Evolutionary conservation across 2,113 vertebrate genomes (phyloP).

Genomic region (Paradoxurus hermaphroditus): DNA sequence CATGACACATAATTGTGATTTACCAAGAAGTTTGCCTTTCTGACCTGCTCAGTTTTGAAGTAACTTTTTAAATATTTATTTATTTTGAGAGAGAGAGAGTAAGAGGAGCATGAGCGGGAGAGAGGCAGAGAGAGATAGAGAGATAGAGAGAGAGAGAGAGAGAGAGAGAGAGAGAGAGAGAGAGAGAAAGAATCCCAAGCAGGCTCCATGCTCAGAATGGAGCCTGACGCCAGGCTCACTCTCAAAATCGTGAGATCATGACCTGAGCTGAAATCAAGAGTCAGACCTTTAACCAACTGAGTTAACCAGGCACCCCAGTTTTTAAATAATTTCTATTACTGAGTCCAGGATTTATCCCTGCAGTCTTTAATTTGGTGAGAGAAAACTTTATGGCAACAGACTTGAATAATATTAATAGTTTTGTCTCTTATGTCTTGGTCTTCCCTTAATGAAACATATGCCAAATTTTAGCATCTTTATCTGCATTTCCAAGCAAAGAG

Average conservation of each 20-base stretch:
- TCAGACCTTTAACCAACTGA: too few relatives aligned
- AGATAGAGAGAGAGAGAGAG: too few relatives aligned
- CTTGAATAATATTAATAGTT: not conserved
- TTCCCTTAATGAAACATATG: conserved; percentile 25
- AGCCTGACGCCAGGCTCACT: too few relatives aligned
- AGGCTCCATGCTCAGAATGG: too few relatives aligned
- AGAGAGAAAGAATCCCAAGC: too few relatives aligned
- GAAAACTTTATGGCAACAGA: not conserved
- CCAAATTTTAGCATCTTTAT: conserved; percentile 8
- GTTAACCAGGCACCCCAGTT: not conserved
- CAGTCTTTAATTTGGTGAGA: conserved; percentile 44
- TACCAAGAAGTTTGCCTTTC: conserved; percentile 40
- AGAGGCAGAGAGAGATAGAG: too few relatives aligned
- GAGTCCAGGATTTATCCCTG: not conserved
- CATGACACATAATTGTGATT: conserved; percentile 14
- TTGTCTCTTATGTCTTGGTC: conserved; percentile 4
- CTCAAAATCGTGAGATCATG: too few relatives aligned
- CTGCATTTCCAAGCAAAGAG: not conserved
- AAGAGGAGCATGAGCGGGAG: too few relatives aligned
- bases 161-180: too few relatives aligned
- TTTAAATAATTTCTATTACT: conserved; percentile 46
- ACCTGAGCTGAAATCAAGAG: too few relatives aligned
- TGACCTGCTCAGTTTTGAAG: conserved; percentile 37
- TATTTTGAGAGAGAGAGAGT: too few relatives aligned
- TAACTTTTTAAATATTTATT: not conserved